Conservation (phyloP, 2,888 invertebrate genomes). For the Endomychus coccineus region DNA sequence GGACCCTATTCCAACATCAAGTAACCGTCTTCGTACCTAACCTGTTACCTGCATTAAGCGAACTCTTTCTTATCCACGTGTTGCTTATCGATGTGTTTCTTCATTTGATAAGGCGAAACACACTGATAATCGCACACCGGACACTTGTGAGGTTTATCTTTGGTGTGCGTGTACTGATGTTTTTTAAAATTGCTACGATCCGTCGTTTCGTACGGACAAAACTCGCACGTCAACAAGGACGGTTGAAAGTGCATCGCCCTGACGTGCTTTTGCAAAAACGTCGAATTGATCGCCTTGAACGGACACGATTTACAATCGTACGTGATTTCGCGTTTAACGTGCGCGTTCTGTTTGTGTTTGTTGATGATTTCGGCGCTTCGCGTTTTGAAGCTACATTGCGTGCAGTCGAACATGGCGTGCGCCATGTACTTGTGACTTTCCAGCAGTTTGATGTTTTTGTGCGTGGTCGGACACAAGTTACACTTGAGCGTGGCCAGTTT, state of each 20-base stretch:
- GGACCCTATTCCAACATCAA: not conserved
- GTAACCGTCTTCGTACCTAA: not conserved
- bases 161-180: conserved; percentile 30
- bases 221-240: conserved; percentile 20
- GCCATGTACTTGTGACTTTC: conserved; percentile 8
- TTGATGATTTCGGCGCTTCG: conserved; percentile 21
- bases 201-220: conserved; percentile 29
- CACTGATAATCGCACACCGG: conserved; percentile 28
- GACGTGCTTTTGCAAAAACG: conserved; percentile 13
- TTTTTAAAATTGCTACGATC: conserved; percentile 32
- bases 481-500: conserved; percentile 13
- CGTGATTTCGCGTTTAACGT: conserved; percentile 18
- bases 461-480: conserved; percentile 5
- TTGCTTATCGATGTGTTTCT: conserved; percentile 28
- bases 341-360: conserved; percentile 9
- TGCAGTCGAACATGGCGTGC: conserved; percentile 22
- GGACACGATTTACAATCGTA: conserved; percentile 18
- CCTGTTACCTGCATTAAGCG: conserved; percentile 8
- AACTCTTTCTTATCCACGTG: conserved; percentile 18
- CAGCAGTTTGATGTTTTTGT: conserved; percentile 6
- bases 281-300: conserved; percentile 13
- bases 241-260: conserved; percentile 12
- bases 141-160: conserved; percentile 27
- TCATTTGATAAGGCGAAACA: conserved; percentile 31
- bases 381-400: conserved; percentile 23